Conservation (phyloP, 2,797 vertebrate species). For the Miichthys miiuy region DNA sequence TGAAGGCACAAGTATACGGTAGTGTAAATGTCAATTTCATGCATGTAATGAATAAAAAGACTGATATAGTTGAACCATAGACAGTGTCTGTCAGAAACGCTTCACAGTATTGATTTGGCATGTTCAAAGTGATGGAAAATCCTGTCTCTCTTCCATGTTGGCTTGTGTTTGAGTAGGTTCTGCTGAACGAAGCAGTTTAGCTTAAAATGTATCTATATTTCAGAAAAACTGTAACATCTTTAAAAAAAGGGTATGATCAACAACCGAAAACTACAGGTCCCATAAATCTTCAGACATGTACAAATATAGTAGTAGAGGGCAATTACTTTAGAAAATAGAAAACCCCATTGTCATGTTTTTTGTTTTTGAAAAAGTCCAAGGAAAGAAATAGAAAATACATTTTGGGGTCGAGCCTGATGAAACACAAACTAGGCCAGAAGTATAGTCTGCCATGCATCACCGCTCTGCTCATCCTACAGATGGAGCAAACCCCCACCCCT, state of each 20-base stretch:
- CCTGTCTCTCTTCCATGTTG: not conserved
- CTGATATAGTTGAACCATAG: not conserved
- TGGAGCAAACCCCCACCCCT: constrained; percentile 35
- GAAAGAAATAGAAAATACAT: constrained; percentile 16
- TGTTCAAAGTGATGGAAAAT: constrained; percentile 1
- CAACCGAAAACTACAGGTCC: not conserved
- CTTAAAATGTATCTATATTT: not conserved
- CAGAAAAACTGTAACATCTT: not conserved
- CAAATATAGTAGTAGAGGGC: not conserved
- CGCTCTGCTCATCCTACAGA: constrained; percentile 60
- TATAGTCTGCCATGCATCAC: constrained; percentile 48
- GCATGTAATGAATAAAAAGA: not conserved
- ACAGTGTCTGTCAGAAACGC: not conserved
- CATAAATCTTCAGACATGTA: not conserved
- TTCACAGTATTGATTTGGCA: not conserved
- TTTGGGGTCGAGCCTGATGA: constrained; percentile 10
- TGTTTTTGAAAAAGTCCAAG: not conserved
- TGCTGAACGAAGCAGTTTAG: not conserved
- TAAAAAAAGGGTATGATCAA: not conserved
- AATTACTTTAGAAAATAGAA: not conserved
- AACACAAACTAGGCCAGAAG: constrained; percentile 60
- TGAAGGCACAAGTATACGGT: not conserved
- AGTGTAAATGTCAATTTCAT: not conserved
- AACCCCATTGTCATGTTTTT: not conserved
- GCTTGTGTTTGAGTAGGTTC: constrained; percentile 14